phyloP scores from a whole-genome alignment of 2,113 vertebrate species.

The Benitochromis conjunctus region DNA sequence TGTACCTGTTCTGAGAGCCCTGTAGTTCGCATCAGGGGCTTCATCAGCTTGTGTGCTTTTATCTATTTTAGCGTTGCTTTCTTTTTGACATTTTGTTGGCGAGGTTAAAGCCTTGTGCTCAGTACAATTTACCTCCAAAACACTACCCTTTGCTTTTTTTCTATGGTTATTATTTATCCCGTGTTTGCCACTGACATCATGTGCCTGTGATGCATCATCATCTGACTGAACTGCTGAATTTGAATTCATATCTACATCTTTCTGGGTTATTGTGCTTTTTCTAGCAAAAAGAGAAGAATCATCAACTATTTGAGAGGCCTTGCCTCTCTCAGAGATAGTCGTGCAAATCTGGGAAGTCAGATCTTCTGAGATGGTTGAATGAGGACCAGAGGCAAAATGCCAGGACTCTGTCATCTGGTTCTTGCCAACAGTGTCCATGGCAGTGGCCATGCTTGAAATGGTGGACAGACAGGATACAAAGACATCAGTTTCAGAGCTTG shows the following conservation, averaged over 20 bases:
- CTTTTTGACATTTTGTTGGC: background rate
- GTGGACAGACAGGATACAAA: slow-evolving; percentile 71
- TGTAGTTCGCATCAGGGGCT: slow-evolving; percentile 6
- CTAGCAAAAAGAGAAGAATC: background rate
- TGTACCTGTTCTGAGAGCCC: slow-evolving; percentile 15
- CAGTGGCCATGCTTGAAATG: slow-evolving; percentile 59
- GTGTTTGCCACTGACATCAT: slow-evolving; percentile 12
- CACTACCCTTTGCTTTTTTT: background rate
- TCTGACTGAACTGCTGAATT: slow-evolving; percentile 50
- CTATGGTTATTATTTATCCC: slow-evolving; percentile 34
- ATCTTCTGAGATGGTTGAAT: slow-evolving; percentile 67
- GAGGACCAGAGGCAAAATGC: slow-evolving; percentile 44
- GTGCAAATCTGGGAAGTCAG: slow-evolving; percentile 53
- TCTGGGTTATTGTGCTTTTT: slow-evolving; percentile 49
- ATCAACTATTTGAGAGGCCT: background rate
- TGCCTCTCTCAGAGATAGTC: slow-evolving; percentile 37
- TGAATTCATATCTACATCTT: slow-evolving; percentile 61
- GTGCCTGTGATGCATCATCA: slow-evolving; percentile 32
- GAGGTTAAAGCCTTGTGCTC: slow-evolving; percentile 3
- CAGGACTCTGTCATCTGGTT: slow-evolving; percentile 56
- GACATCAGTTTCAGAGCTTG: slow-evolving; percentile 70
- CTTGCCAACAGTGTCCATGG: slow-evolving; percentile 44
- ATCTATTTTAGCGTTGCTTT: slow-evolving; percentile 40
- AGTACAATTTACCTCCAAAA: background rate
- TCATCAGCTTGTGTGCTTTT: slow-evolving; percentile 64